Conservation (phyloP, 2,113 vertebrate species). For the Macroglossus sobrinus region DNA sequence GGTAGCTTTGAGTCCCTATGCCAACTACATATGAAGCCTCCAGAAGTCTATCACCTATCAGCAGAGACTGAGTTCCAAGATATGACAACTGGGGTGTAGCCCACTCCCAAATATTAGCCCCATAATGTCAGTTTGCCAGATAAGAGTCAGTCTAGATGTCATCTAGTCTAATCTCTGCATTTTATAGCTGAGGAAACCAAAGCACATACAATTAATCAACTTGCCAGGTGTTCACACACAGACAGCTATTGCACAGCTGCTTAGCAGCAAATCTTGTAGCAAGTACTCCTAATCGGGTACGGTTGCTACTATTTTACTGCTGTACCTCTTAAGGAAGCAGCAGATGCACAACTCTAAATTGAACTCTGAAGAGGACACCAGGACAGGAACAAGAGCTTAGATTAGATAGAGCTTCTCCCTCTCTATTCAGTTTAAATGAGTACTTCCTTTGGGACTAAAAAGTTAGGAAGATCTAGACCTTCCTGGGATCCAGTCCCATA, state of each 20-base stretch:
- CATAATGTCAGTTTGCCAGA: neutral
- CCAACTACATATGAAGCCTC: neutral
- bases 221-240: neutral
- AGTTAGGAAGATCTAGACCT: neutral
- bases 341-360: conserved; percentile 1
- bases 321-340: conserved; percentile 14
- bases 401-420: neutral
- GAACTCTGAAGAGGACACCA: neutral
- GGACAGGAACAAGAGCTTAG: conserved; percentile 1
- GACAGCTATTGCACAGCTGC: neutral
- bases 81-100: neutral
- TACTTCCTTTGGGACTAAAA: neutral
- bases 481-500: neutral
- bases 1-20: neutral
- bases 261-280: neutral
- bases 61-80: neutral
- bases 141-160: neutral
- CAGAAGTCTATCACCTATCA: neutral
- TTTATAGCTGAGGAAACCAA: conserved; percentile 35
- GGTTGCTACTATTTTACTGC: neutral
- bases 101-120: neutral
- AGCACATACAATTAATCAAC: neutral
- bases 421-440: neutral
- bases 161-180: neutral
- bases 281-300: neutral